phyloP scores from a whole-genome alignment of 2,113 vertebrate genomes.

The Brienomyrus longianalis region DNA sequence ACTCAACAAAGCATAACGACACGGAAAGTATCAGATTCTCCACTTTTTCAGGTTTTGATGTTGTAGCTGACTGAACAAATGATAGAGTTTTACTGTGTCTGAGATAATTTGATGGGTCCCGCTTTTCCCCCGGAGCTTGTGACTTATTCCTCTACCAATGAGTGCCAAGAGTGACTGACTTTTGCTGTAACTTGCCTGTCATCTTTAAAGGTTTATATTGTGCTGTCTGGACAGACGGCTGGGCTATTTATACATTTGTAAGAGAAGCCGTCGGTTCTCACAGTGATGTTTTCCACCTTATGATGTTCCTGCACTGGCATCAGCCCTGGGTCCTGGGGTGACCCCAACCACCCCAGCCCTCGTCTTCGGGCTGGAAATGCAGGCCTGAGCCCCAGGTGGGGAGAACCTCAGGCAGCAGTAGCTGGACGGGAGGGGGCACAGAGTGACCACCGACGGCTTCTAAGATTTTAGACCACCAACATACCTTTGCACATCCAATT shows the following conservation, averaged over 20 bases:
- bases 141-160: not conserved
- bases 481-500: not conserved
- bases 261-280: not conserved
- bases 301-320: not conserved
- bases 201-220: not conserved
- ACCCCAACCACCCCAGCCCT: not conserved
- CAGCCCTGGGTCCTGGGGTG: not conserved
- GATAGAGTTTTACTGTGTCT: not conserved
- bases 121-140: not conserved
- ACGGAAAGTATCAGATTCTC: not conserved
- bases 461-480: not conserved
- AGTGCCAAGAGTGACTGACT: not conserved
- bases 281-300: not conserved
- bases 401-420: not conserved
- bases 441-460: not conserved
- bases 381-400: not conserved
- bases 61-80: not conserved
- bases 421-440: not conserved
- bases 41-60: not conserved
- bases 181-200: not conserved
- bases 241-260: conserved; percentile 7
- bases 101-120: not conserved
- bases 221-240: conserved; percentile 10
- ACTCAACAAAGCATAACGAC: not conserved
- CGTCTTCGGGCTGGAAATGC: not conserved